Percentiles rank a stretch among this genome's conserved stretches.
Evolutionary conservation across 1,140 invertebrate species (phyloP).

Genomic region (Pseudachorutes palmiensis): DNA sequence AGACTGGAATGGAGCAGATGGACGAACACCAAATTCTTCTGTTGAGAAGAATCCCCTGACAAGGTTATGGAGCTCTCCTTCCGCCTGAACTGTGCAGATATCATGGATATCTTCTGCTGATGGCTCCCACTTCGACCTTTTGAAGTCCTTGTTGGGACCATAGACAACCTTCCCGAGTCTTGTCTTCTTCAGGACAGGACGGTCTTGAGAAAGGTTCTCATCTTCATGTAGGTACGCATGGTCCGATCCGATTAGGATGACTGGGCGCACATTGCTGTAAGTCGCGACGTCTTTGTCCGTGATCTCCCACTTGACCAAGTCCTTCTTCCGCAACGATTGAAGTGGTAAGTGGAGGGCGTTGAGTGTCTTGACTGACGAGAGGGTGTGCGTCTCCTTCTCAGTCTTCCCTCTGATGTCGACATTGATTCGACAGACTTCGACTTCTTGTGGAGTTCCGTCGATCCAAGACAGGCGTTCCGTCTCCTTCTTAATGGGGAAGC

Average conservation of each 20-base stretch:
- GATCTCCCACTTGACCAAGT: background rate
- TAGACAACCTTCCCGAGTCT: conserved; percentile 1
- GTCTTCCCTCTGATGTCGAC: background rate
- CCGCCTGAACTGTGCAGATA: too few species aligned
- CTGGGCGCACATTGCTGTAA: background rate
- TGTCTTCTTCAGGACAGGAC: background rate
- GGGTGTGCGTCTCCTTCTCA: background rate
- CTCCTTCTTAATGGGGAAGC: background rate
- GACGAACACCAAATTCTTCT: background rate
- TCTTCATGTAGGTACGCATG: background rate
- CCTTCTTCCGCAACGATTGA: background rate
- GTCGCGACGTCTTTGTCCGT: background rate
- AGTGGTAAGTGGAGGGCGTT: background rate
- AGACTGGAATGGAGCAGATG: background rate
- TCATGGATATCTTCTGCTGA: background rate
- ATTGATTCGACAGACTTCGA: background rate
- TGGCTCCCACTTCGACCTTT: background rate
- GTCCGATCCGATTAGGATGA: conserved; percentile 11
- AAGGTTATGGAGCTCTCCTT: background rate
- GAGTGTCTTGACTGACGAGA: background rate
- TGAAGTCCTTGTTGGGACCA: background rate
- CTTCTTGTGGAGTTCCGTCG: background rate
- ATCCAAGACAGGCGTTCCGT: background rate
- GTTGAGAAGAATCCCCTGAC: background rate
- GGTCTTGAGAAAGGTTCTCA: too few species aligned